Conservation (phyloP, 1,140 invertebrate species). For the Akabosia matsudoensis region DNA sequence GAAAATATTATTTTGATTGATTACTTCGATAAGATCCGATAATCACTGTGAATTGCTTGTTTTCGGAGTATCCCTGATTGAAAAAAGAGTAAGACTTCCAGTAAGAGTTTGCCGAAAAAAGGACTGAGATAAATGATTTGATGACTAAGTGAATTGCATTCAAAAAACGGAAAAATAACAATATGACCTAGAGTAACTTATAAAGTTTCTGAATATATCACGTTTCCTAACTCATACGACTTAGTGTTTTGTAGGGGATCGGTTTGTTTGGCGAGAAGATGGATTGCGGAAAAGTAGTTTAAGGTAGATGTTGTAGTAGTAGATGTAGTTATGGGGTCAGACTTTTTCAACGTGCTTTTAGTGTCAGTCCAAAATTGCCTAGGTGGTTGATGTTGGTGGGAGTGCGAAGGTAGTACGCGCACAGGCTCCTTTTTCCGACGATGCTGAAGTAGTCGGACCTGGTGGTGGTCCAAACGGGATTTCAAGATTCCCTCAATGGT, state of each 20-base stretch:
- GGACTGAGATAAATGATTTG: constrained; percentile 11
- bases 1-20: no score
- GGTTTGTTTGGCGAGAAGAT: constrained; percentile 22
- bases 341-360: constrained; percentile 35
- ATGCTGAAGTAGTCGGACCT: constrained; percentile 23
- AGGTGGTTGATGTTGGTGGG: constrained; percentile 28
- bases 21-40: no score
- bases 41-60: no score
- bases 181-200: neutral
- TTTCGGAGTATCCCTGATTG: neutral
- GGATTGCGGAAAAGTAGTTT: constrained; percentile 54
- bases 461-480: constrained; percentile 41
- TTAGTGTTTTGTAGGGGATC: neutral
- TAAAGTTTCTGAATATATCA: constrained; percentile 19
- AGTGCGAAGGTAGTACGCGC: constrained; percentile 34
- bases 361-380: constrained; percentile 36
- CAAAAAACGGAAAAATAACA: constrained; percentile 18
- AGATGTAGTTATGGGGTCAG: constrained; percentile 49
- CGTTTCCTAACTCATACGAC: constrained; percentile 19
- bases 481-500: constrained; percentile 89
- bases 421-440: constrained; percentile 9
- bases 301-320: no score
- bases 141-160: constrained; percentile 23
- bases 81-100: constrained; percentile 7
- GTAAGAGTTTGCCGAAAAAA: constrained; percentile 17